Percentiles rank a stretch among this genome's conserved stretches.
Evolutionary conservation across 2,797 vertebrate species (phyloP).

Genomic region (Hoplostethus atlanticus): DNA sequence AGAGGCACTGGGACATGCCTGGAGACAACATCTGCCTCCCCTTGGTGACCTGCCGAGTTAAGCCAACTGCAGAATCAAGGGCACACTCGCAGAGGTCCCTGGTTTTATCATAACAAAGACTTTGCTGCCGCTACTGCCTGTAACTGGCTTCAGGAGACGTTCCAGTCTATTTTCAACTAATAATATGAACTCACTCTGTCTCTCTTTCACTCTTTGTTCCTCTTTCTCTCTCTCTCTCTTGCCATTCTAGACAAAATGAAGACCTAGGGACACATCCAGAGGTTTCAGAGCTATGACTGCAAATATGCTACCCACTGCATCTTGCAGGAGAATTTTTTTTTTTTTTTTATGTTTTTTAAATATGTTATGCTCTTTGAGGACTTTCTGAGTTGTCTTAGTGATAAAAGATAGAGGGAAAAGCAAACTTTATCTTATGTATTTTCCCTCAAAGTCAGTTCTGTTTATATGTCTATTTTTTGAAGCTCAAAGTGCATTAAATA

Average conservation of each 20-base stretch:
- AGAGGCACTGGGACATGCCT: constrained; percentile 78
- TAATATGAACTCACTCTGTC: constrained; percentile 44
- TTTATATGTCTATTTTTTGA: too few relatives aligned
- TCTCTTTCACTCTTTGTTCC: constrained; percentile 37
- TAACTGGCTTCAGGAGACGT: constrained; percentile 73
- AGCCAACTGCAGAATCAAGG: constrained; percentile 83
- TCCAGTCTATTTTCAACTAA: constrained; percentile 70
- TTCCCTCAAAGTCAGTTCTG: not conserved
- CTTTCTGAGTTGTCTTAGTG: not conserved
- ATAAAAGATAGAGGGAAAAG: not conserved
- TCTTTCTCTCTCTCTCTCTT: constrained; percentile 15
- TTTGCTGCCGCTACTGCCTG: constrained; percentile 55
- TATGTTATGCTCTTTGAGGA: not conserved
- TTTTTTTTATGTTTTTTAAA: not conserved
- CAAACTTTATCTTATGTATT: not conserved
- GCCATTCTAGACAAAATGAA: constrained; percentile 43
- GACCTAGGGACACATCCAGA: constrained; percentile 42
- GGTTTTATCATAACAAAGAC: constrained; percentile 79
- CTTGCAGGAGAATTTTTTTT: not conserved
- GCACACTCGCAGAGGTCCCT: constrained; percentile 66
- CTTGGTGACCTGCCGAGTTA: constrained; percentile 79
- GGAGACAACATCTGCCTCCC: constrained; percentile 88
- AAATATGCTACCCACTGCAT: constrained; percentile 12
- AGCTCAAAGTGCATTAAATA: too few relatives aligned
- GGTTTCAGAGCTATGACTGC: constrained; percentile 28